phyloP scores from a whole-genome alignment of 2,113 vertebrate species.

The Callaeas wilsoni region DNA sequence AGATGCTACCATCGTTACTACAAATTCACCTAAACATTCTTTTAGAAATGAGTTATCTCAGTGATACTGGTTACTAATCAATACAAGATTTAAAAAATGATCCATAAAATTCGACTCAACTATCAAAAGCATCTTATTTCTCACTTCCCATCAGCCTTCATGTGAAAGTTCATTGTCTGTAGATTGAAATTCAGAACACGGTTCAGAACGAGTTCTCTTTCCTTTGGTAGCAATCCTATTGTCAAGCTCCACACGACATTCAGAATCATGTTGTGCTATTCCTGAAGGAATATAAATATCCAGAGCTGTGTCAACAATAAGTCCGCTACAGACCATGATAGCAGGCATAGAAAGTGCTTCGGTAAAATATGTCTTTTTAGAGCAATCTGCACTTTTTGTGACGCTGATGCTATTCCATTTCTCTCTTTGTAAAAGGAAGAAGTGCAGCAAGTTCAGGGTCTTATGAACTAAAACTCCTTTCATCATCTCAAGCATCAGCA shows the following conservation, averaged over 20 bases:
- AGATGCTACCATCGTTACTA: not conserved
- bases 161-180: constrained; percentile 4
- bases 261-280: constrained; percentile 24
- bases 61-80: not conserved
- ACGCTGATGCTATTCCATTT: not conserved
- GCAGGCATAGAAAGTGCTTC: not conserved
- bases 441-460: constrained; percentile 5
- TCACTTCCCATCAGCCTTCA: not conserved
- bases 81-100: not conserved
- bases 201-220: constrained; percentile 5
- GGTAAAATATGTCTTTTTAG: not conserved
- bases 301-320: constrained; percentile 29
- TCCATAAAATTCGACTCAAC: not conserved
- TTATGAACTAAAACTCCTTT: constrained; percentile 17
- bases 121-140: not conserved
- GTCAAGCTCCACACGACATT: constrained; percentile 1
- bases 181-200: constrained; percentile 29
- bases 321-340: not conserved
- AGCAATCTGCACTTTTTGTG: not conserved
- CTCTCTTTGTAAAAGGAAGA: not conserved
- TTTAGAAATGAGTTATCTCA: not conserved
- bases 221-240: constrained; percentile 23
- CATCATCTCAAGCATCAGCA: not conserved
- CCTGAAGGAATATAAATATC: constrained; percentile 50
- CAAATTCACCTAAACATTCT: not conserved